Conservation (phyloP, 2,113 vertebrate species). For the Anolis sagrei region DNA sequence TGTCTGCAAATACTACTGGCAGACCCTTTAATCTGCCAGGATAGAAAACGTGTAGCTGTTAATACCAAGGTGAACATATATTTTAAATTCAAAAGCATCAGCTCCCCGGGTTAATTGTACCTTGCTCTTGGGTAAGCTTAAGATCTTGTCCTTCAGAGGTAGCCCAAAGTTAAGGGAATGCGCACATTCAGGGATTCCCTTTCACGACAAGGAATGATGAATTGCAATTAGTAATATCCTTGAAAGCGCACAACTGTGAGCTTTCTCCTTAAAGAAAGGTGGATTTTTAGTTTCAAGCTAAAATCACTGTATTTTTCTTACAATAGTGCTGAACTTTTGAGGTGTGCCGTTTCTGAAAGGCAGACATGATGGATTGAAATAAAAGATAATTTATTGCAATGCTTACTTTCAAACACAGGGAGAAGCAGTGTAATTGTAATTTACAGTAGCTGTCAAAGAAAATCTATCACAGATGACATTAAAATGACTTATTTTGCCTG, state of each 20-base stretch:
- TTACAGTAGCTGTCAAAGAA: slow-evolving; percentile 87
- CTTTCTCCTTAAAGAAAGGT: slow-evolving; percentile 74
- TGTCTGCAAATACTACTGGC: neutral
- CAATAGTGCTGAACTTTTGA: slow-evolving; percentile 81
- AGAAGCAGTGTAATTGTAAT: slow-evolving; percentile 87
- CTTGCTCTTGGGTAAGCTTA: slow-evolving; percentile 52
- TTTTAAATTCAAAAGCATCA: slow-evolving; percentile 13
- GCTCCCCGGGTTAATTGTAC: slow-evolving; percentile 35
- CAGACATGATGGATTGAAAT: slow-evolving; percentile 86
- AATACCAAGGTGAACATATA: neutral
- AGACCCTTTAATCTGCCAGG: neutral
- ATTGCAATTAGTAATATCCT: slow-evolving; percentile 80
- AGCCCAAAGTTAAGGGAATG: slow-evolving; percentile 67
- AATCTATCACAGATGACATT: slow-evolving; percentile 86
- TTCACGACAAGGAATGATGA: slow-evolving; percentile 74
- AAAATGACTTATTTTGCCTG: slow-evolving; percentile 89
- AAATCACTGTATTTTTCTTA: slow-evolving; percentile 87
- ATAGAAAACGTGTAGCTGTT: no score
- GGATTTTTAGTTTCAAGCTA: slow-evolving; percentile 79
- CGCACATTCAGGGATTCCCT: slow-evolving; percentile 69
- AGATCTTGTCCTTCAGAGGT: slow-evolving; percentile 58
- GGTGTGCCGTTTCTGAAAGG: slow-evolving; percentile 82
- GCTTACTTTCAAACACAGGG: slow-evolving; percentile 83
- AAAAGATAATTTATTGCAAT: slow-evolving; percentile 89
- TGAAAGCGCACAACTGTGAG: slow-evolving; percentile 76